Evolutionary conservation across 2,888 invertebrate genomes (phyloP), one percentile per base, ranked within the genome.

Genomic region (Amiota communis): DNA sequence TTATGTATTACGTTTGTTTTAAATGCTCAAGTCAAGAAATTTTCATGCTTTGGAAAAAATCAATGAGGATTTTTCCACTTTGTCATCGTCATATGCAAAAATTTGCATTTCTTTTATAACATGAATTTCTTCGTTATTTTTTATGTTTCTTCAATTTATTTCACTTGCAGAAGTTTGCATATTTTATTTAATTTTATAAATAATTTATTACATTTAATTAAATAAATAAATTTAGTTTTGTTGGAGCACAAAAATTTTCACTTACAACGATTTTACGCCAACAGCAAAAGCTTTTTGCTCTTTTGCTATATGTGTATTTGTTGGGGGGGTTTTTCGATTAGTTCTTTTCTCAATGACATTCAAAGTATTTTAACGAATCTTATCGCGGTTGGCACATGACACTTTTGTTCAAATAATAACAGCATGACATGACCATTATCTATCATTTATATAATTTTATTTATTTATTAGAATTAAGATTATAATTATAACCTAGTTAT

Each of bases 191-290:
- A 36, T 46, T 70, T 57, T 59, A 8, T 13, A 15, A 17, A 15
- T 36, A 56, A 49, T 15, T 51, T 36, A 2, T 48, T 48, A 64
- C 65, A n/a, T 10, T 56, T 6, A 13, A 56, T 15, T 59, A 64
- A 63, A 51, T 64, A 15, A 65, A 72, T 72, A 74, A 51, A 61
- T 12, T 46, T 36, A 46, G 15, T 63, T 64, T 53, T 51, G n/a
- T 1, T 72, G 77, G 74, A 79, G 79, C 78, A 79, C 79, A 77
- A 77, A 83, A 83, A 77, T 81, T 84, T 86, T 86, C 87, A 87
- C 87, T 88, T 88, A 87, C 88, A 85, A 85, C 86, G 84, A 76
- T 86, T 81, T 83, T 83, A 86, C 74, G 84, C 82, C 86, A 88
- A 88, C 88, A 87, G 84, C 81, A 81, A 85, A 87, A 82, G 81